These are phyloP conservation scores for Serrognathus titanus DNA, from an alignment of 2,888 invertebrate species.

Conservation along the genomic window DNA sequence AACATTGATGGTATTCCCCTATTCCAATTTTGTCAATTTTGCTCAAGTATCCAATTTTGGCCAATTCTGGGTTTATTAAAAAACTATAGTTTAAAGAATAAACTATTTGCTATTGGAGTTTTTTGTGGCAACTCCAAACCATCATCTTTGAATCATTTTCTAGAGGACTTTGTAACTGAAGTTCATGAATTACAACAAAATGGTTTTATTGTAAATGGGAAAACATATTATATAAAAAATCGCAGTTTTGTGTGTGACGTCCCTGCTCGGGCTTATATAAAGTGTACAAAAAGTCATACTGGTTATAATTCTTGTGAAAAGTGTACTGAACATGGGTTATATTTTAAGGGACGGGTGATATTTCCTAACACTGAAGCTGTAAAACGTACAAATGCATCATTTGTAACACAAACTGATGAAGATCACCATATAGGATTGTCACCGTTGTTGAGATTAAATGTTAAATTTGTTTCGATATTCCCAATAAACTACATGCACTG, in stretches of 20 bases:
- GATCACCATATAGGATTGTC: constrained; percentile 10
- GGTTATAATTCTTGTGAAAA: constrained; percentile 17
- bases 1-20: constrained; percentile 21
- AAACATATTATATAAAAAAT: constrained; percentile 3
- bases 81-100: neutral
- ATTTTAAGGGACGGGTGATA: constrained; percentile 4
- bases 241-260: constrained; percentile 9
- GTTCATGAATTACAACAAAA: constrained; percentile 5
- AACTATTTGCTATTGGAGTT: constrained; percentile 19
- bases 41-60: constrained; percentile 14
- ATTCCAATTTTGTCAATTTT: too few relatives aligned
- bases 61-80: constrained; percentile 16
- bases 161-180: constrained; percentile 23
- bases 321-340: constrained; percentile 10
- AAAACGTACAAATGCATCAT: constrained; percentile 10
- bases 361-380: neutral
- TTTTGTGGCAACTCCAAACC: constrained; percentile 25
- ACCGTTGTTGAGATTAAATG: constrained; percentile 7
- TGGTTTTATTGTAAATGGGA: constrained; percentile 5
- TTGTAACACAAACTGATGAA: constrained; percentile 4
- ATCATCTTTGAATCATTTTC: constrained; percentile 15
- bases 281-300: constrained; percentile 12
- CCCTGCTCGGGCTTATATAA: constrained; percentile 14
- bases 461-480: constrained; percentile 6
- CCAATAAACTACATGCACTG: constrained; percentile 15